Evolutionary conservation across 2,888 invertebrate genomes (phyloP), one percentile per base, ranked within the genome.

Genomic region (Apamea monoglypha): DNA sequence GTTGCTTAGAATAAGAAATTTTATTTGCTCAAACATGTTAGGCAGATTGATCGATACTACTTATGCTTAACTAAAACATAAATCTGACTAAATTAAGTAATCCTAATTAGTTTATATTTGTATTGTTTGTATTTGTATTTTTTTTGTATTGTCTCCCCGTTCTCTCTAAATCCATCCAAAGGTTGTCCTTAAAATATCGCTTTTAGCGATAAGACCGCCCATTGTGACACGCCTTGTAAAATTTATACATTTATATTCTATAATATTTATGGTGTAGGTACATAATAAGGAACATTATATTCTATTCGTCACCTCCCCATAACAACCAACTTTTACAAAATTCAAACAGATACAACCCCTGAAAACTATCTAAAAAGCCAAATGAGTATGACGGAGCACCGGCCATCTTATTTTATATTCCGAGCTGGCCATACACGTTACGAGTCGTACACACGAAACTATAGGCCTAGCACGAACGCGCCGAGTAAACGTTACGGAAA

Each of bases 401-500:
- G 72, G 78, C 44, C 68, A 73, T 76, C 82, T 84, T 76, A 87
- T 89, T 83, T 84, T 81, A 89, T 87, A 89, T 88, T 88, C 87
- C 50, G 73, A 29, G 63, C 72, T 80, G 86, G 69, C 84, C 74
- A 78, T 86, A 75, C 76, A 84, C 69, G 82, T 86, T 82, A 88
- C 83, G 89, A 78, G 82, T 74, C 18, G 77, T 78, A 72, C 74
- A 83, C 88, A 89, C 70, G 88, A 80, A 64, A 86, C 47, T 76
- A 21, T 56, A 1, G n/a, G 71, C 56, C 56, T 71, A n/a, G 18
- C 3, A 21, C 6, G 7, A 36, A 71, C 71, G 18, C n/a, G n/a
- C 71, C 36, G 18, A 53, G 8, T 53, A 70, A 50, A 70, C 25
- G 25, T 53, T 1, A 53, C 25, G 16, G 32, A 18, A 32, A 53